Conservation (phyloP, 2,888 invertebrate genomes). For the Acleris emargana region DNA sequence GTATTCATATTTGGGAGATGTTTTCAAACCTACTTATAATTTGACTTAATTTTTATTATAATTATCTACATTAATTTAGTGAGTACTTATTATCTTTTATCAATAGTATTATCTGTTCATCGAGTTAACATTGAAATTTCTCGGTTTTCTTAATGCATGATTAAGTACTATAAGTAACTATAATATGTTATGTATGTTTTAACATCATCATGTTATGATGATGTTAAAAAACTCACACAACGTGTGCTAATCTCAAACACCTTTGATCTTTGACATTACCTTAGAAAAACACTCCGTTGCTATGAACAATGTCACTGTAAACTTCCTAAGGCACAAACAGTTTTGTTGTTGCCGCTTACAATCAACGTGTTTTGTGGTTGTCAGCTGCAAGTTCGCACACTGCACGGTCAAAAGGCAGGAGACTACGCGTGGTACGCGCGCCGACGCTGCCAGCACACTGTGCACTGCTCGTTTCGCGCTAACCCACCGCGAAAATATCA, state of each 20-base stretch:
- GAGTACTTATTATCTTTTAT: neutral
- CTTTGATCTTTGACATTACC: slow-evolving; percentile 19
- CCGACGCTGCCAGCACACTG: slow-evolving; percentile 65
- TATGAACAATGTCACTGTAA: slow-evolving; percentile 35
- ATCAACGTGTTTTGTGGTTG: slow-evolving; percentile 35
- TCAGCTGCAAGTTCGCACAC: slow-evolving; percentile 49
- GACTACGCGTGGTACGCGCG: slow-evolving; percentile 57
- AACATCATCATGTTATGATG: no score
- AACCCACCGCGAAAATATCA: slow-evolving; percentile 45
- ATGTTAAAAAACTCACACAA: neutral
- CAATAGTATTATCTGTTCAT: neutral
- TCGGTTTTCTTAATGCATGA: neutral
- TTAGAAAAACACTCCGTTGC: slow-evolving; percentile 19
- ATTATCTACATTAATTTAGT: neutral
- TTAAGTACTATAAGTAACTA: slow-evolving; percentile 2
- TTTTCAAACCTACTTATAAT: no score
- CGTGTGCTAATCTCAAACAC: slow-evolving; percentile 8
- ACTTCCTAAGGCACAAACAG: slow-evolving; percentile 45
- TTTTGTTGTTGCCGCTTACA: slow-evolving; percentile 33
- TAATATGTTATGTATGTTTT: no score
- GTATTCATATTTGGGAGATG: no score
- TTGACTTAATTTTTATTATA: no score
- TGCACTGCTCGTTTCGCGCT: slow-evolving; percentile 40
- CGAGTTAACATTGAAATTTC: slow-evolving; percentile 6
- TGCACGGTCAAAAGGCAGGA: slow-evolving; percentile 51